These are phyloP conservation scores for Coreoperca whiteheadi DNA, from an alignment of 2,113 vertebrate genomes.

Conservation along the genomic window DNA sequence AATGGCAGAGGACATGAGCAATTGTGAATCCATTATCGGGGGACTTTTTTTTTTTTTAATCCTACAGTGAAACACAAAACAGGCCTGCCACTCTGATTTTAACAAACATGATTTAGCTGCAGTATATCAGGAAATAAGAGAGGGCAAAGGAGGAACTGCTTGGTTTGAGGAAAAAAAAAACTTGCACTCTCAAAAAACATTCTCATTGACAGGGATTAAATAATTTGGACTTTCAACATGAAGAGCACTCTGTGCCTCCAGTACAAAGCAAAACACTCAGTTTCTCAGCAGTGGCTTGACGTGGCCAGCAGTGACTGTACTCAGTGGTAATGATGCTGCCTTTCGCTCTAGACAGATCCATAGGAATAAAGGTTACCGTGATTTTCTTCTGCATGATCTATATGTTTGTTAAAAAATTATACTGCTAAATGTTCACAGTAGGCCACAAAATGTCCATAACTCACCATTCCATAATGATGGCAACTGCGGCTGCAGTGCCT, in stretches of 20 bases:
- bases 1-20: slow-evolving; percentile 43
- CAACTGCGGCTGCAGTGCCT: not conserved
- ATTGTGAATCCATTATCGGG: slow-evolving; percentile 56
- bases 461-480: slow-evolving; percentile 3
- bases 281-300: slow-evolving; percentile 61
- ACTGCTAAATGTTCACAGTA: slow-evolving; percentile 18
- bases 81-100: slow-evolving; percentile 32
- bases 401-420: slow-evolving; percentile 31
- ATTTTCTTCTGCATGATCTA: slow-evolving; percentile 27
- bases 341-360: slow-evolving; percentile 52
- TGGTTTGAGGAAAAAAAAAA: slow-evolving; percentile 32
- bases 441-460: not conserved
- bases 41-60: slow-evolving; percentile 12
- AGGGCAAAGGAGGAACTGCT: slow-evolving; percentile 22
- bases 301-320: slow-evolving; percentile 40
- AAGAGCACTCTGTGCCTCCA: slow-evolving; percentile 61
- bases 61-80: slow-evolving; percentile 50
- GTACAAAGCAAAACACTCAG: slow-evolving; percentile 66
- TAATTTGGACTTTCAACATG: slow-evolving; percentile 64
- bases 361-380: slow-evolving; percentile 27
- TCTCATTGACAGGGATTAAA: slow-evolving; percentile 61
- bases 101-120: slow-evolving; percentile 46
- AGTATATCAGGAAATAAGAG: slow-evolving; percentile 21
- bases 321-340: slow-evolving; percentile 47
- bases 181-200: not conserved